Conservation (phyloP, 1,140 invertebrate genomes). For the Camponotus vicinus region DNA sequence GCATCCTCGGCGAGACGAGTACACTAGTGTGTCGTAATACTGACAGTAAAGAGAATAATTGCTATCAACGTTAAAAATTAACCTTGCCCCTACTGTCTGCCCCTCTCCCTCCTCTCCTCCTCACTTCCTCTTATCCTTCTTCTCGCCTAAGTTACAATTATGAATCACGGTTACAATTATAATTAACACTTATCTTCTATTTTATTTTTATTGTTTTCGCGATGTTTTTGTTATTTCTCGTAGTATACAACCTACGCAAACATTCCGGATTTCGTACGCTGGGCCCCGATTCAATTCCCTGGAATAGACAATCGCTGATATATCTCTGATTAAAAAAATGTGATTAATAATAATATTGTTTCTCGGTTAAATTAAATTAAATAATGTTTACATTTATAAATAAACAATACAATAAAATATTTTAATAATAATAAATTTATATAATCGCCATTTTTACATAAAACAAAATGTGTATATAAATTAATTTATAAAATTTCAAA, state of each 20-base stretch:
- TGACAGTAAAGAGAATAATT: slow-evolving; percentile 85
- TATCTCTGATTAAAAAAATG: neutral
- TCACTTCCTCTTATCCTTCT: too few species aligned
- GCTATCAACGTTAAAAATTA: slow-evolving; percentile 77
- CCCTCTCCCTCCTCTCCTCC: neutral
- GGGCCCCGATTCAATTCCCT: slow-evolving; percentile 4
- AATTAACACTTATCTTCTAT: slow-evolving; percentile 41
- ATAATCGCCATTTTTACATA: too few species aligned
- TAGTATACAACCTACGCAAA: slow-evolving; percentile 20
- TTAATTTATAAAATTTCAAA: neutral
- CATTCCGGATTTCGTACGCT: neutral
- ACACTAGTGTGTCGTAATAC: slow-evolving; percentile 84
- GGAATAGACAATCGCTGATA: neutral
- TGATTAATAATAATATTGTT: neutral
- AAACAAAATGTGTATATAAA: too few species aligned
- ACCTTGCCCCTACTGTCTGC: slow-evolving; percentile 47
- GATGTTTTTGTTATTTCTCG: neutral
- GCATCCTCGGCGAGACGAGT: slow-evolving; percentile 78
- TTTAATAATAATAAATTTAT: too few species aligned
- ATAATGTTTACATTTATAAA: too few species aligned
- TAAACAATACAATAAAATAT: too few species aligned
- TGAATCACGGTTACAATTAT: slow-evolving; percentile 49
- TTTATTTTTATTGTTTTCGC: slow-evolving; percentile 33
- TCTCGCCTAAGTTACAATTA: slow-evolving; percentile 37
- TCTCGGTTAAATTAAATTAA: too few species aligned